These are phyloP conservation scores for Pelvicachromis taeniatus DNA, from an alignment of 2,113 vertebrate genomes.

Conservation along the genomic window DNA sequence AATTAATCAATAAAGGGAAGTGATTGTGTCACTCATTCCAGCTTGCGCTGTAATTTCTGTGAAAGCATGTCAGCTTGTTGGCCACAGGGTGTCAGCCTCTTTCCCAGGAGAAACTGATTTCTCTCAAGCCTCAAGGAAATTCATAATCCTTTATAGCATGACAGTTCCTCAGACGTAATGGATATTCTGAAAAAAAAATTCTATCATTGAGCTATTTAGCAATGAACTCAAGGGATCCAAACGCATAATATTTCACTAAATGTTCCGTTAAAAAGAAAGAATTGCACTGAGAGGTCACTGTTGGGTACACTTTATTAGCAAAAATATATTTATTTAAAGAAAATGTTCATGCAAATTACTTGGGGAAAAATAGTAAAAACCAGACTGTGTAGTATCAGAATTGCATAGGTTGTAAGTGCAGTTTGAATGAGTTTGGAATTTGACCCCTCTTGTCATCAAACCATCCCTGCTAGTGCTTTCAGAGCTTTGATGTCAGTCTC, in stretches of 20 bases:
- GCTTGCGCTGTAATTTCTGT: neutral
- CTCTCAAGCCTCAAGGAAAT: neutral
- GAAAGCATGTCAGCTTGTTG: neutral
- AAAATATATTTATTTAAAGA: neutral
- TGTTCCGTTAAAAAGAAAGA: neutral
- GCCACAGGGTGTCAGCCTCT: constrained; percentile 14
- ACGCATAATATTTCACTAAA: neutral
- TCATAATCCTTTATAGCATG: neutral
- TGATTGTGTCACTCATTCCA: neutral
- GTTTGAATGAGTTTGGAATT: neutral
- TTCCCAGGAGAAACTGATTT: neutral
- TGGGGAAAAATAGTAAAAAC: neutral
- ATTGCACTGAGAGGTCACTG: neutral
- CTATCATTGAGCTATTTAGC: neutral
- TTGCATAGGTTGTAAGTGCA: neutral
- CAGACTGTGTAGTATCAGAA: neutral
- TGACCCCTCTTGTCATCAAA: neutral
- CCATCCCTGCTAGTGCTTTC: neutral
- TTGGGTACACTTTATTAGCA: neutral
- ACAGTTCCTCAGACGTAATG: neutral
- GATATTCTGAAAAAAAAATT: neutral
- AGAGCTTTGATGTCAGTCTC: constrained; percentile 64
- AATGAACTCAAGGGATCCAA: neutral
- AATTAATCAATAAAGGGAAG: constrained; percentile 58
- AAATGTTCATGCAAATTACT: neutral